Evolutionary conservation across 2,888 invertebrate genomes (phyloP), one percentile per base, ranked within the genome.

Genomic region (Pristionchus mayeri): DNA sequence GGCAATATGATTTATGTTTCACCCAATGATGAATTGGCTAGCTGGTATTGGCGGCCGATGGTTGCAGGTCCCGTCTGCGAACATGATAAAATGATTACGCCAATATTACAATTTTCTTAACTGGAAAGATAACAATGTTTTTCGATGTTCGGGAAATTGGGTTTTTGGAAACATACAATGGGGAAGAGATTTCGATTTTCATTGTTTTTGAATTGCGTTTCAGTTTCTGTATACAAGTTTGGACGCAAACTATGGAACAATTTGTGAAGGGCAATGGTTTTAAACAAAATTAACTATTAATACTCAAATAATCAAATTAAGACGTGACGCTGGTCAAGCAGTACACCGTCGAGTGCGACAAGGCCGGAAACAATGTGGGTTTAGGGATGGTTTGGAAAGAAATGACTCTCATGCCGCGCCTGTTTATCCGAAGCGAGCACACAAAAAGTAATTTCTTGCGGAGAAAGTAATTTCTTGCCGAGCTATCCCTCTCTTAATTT

Each of bases 321-420:
- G 50, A 78, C 18, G 78, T 54, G 3, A 54, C 50, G 0, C 85
- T 88, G 54, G 83, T 89, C 30, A 90, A 89, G 78, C 86, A 89
- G 50, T 92, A 91, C 85, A 89, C 90, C 84, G 91, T 91, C 0
- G 92, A 91, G 67, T 92, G 92, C 79, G 92, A 92, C 78, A 86
- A 86, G 30, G 86, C 89, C 24, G 88, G 88, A 18, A 90, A 90
- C 63, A 83, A 84, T 37, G 80, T 80, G 3, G 1, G 80, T 30
- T 48, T 48, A 4, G 21, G 30, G 1, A 18, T 24, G 11, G 21
- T 57, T 21, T 24, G 57, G 21, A 24, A 21, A 85, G 85, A 85
- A 83, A 86, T n/a, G n/a, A n/a, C n/a, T n/a, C n/a, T n/a, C n/a
- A n/a, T n/a, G n/a, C n/a, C n/a, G n/a, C n/a, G n/a, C n/a, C n/a